Evolutionary conservation across 1,140 invertebrate species (phyloP), one percentile per base, ranked within the genome.

Genomic region (Drosophila dunni): DNA sequence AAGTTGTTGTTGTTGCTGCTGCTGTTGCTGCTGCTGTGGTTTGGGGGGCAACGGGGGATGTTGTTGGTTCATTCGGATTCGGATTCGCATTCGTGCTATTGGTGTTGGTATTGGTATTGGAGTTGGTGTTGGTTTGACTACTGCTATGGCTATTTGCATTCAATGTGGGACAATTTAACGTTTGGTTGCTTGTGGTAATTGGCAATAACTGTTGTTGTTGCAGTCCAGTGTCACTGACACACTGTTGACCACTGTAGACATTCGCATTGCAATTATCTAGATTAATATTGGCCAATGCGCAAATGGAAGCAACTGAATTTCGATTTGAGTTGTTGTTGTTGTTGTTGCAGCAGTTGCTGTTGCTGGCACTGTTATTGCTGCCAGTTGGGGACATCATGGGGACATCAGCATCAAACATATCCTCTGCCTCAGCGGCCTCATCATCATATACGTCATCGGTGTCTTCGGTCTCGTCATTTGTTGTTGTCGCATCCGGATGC

Each of bases 181-280:
- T 71, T 88, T 88, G 83, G 68, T 63, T 74, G 77, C 62, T 69
- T 79, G 79, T 68, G 76, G 76, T 82, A 86, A 83, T 84, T 89
- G 83, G 80, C 65, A 73, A 65, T 72, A 72, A 45, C 61, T 69
- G 77, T 46, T 82, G 77, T 53, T 67, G 69, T n/a, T 73, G 73
- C 9, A 61, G 72, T 40, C 42, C 64, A 67, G 48, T 75, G 72
- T 75, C 54, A 60, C 20, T 48, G 61, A 42, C 51, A 50, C 51
- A 56, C 45, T 68, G 74, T 40, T 84, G 81, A 66, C 81, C 82
- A 46, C 66, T 53, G 62, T 89, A 89, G 69, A 83, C 77, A 81
- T 91, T 91, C 72, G 80, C 90, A 91, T 91, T 91, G 78, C 85
- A 91, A 91, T 91, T 91, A 91, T 91, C 90, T 70, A 91, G 89